Conservation (phyloP, 2,797 vertebrate species). For the Loriculus beryllinus region DNA sequence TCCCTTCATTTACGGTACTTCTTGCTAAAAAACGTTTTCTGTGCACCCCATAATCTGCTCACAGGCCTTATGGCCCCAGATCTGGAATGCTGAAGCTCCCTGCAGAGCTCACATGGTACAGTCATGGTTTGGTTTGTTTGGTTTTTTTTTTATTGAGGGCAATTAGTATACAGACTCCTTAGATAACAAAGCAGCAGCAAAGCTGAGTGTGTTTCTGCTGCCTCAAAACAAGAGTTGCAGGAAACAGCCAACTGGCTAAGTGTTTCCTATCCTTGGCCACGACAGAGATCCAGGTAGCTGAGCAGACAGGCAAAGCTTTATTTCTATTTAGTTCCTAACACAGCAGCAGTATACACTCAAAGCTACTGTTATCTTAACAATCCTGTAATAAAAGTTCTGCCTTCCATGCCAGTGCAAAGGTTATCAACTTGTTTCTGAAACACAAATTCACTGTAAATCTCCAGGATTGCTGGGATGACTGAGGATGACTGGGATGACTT, state of each 20-base stretch:
- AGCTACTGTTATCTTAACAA: slow-evolving; percentile 18
- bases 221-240: slow-evolving; percentile 26
- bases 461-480: neutral
- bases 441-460: neutral
- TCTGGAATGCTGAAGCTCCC: slow-evolving; percentile 40
- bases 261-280: neutral
- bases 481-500: neutral
- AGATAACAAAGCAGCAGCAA: slow-evolving; percentile 53
- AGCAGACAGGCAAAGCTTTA: neutral
- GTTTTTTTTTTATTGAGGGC: neutral
- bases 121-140: neutral
- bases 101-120: neutral
- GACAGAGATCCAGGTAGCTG: neutral
- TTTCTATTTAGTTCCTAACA: neutral
- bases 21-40: slow-evolving; percentile 31
- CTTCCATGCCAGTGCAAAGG: slow-evolving; percentile 15
- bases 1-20: neutral
- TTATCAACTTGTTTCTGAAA: slow-evolving; percentile 46
- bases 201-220: neutral
- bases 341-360: neutral
- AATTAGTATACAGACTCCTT: slow-evolving; percentile 63
- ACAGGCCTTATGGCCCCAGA: slow-evolving; percentile 8
- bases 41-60: neutral
- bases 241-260: slow-evolving; percentile 1
- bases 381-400: slow-evolving; percentile 2